Evolutionary conservation across 2,888 invertebrate species (phyloP).

Genomic region (Junonia oenone): DNA sequence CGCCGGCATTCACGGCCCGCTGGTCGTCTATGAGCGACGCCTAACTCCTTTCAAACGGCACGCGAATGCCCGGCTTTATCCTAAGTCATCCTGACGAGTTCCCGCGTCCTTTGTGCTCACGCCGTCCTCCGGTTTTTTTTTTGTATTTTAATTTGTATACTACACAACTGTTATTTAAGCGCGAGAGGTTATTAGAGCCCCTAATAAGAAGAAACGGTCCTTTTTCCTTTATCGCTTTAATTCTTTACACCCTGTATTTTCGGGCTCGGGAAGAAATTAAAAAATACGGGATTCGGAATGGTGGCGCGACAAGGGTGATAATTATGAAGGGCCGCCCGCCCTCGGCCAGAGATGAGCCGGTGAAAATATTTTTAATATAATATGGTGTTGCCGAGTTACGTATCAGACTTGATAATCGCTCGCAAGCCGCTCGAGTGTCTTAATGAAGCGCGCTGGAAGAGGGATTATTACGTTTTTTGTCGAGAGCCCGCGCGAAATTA

Average conservation of each 20-base stretch:
- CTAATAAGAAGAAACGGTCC: conserved; percentile 58
- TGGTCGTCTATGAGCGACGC: conserved; percentile 44
- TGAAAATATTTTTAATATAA: conserved; percentile 58
- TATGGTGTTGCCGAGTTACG: conserved; percentile 58
- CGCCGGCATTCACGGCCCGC: conserved; percentile 45
- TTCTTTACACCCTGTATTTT: conserved; percentile 50
- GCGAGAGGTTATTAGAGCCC: conserved; percentile 46
- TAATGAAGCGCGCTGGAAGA: conserved; percentile 64
- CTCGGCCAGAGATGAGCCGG: conserved; percentile 52
- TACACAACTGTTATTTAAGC: conserved; percentile 34
- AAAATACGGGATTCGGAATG: conserved; percentile 52
- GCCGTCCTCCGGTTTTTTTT: conserved; percentile 31
- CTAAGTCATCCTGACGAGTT: conserved; percentile 38
- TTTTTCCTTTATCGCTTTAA: conserved; percentile 39
- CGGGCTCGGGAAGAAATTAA: conserved; percentile 42
- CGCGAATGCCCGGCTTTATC: conserved; percentile 46
- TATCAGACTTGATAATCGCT: conserved; percentile 66
- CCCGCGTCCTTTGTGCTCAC: conserved; percentile 35
- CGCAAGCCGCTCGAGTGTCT: conserved; percentile 57
- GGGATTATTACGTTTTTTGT: conserved; percentile 64
- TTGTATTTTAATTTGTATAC: conserved; percentile 37
- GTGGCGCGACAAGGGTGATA: conserved; percentile 51
- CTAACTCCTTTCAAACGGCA: conserved; percentile 55
- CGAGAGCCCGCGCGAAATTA: conserved; percentile 44
- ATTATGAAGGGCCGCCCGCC: conserved; percentile 50